Base-by-base conservation (phyloP, 2,888 invertebrate species). In the Lasioglossum figueresi region DNA sequence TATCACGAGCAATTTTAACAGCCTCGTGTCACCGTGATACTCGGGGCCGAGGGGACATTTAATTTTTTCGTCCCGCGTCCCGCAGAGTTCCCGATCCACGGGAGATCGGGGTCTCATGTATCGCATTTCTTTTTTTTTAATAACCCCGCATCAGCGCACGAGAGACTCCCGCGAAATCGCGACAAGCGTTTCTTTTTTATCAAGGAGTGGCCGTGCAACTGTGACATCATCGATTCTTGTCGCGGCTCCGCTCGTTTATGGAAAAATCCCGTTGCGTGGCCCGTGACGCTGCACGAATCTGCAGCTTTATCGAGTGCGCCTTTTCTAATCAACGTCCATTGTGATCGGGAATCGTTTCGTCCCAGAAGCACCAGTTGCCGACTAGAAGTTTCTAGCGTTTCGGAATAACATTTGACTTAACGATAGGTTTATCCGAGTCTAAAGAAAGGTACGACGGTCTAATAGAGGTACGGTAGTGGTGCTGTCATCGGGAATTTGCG, bases 1-100 rank as follows among this genome's bases (percentile, higher is more conserved):
- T 85, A 72, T 87, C 82, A 66, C 71, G 5, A 75, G 43, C 76
- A 79, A 82, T 80, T 86, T 77, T 78, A 82, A 79, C 85, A 73
- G 81, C 76, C 73, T 81, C 85, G 85, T 56, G 85, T 85, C 75
- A 68, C 68, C 63, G 82, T 37, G 76, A 81, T 76, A 43, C 71
- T 45, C 63, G n/a, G 31, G 52, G 52, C 40, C 19, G 43, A 43
- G 76, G 79, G 74, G 87, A 80, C 83, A 89, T 89, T 87, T 83
- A 87, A 89, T 89, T 89, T 79, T 63, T 70, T 45, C 59, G n/a
- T 48, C 37, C 23, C 43, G 43, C 16, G 5, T 56, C 27, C 70
- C 31, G 40, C 14, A 14, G 31, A 16, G 23, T 52, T n/a, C 52
- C 3, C 16, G 48, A 37, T 8, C 34, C 31, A 37, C 31, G 71